phyloP scores from a whole-genome alignment of 2,113 vertebrate species.

The Dicerorhinus sumatrensis region DNA sequence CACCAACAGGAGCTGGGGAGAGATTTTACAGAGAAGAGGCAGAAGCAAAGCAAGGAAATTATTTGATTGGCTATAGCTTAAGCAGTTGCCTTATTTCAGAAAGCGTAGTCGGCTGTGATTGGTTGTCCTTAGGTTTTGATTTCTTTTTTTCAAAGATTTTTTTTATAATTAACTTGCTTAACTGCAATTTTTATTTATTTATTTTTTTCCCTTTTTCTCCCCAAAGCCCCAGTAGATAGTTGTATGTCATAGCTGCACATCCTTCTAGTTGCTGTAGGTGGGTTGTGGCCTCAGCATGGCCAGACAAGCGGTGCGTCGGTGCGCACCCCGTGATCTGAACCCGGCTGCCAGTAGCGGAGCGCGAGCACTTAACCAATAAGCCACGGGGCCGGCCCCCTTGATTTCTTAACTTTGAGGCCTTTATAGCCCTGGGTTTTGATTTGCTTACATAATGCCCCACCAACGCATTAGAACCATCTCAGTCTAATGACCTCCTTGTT shows the following conservation, averaged over 20 bases:
- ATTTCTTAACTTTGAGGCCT: neutral
- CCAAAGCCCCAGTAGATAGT: too few species aligned
- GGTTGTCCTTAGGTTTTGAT: neutral
- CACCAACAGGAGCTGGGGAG: neutral
- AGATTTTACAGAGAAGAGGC: neutral
- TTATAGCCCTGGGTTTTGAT: neutral
- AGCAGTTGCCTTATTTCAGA: neutral
- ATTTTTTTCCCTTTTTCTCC: too few species aligned
- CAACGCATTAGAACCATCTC: neutral
- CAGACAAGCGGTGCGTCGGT: too few species aligned
- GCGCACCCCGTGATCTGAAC: too few species aligned
- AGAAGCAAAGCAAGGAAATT: neutral
- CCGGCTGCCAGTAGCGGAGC: too few species aligned
- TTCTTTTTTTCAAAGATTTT: neutral
- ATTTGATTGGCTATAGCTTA: neutral
- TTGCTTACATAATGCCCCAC: neutral
- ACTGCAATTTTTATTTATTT: too few species aligned
- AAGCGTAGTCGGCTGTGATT: neutral
- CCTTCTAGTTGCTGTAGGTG: too few species aligned
- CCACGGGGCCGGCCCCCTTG: neutral
- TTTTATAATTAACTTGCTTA: too few species aligned
- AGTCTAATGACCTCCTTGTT: neutral
- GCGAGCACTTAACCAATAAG: too few species aligned
- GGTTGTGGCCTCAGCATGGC: too few species aligned
- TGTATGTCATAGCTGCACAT: too few species aligned